Conservation (phyloP, 2,888 invertebrate genomes). For the Tyria jacobaeae region DNA sequence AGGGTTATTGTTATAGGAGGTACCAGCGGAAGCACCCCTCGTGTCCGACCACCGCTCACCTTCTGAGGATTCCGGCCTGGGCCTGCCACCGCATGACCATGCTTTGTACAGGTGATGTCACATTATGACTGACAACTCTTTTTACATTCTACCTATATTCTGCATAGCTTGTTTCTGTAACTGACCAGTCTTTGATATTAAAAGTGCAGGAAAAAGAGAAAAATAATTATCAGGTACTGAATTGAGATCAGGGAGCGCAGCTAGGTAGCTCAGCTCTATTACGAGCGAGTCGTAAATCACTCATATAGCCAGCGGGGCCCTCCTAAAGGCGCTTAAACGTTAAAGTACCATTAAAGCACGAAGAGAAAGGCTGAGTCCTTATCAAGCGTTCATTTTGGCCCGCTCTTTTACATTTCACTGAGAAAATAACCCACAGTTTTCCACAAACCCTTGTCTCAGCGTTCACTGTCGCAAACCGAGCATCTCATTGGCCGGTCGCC, state of each 20-base stretch:
- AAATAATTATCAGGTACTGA: slow-evolving; percentile 12
- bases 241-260: slow-evolving; percentile 32
- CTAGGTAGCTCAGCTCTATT: slow-evolving; percentile 50
- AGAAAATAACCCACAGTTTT: slow-evolving; percentile 71
- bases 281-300: slow-evolving; percentile 69
- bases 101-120: slow-evolving; percentile 87
- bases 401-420: slow-evolving; percentile 75
- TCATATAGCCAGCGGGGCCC: slow-evolving; percentile 59
- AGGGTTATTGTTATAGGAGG: slow-evolving; percentile 87
- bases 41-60: slow-evolving; percentile 93
- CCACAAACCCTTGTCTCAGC: slow-evolving; percentile 64
- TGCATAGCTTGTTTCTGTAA: slow-evolving; percentile 22
- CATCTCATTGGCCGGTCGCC: slow-evolving; percentile 78
- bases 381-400: slow-evolving; percentile 73
- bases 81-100: slow-evolving; percentile 92
- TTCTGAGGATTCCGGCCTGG: slow-evolving; percentile 97
- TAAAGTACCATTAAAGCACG: slow-evolving; percentile 71
- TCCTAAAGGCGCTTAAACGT: slow-evolving; percentile 68
- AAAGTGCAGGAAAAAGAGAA: slow-evolving; percentile 1
- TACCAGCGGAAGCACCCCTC: slow-evolving; percentile 85
- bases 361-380: slow-evolving; percentile 75
- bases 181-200: slow-evolving; percentile 6
- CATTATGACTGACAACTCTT: slow-evolving; percentile 56
- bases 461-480: slow-evolving; percentile 60
- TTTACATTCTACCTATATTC: slow-evolving; percentile 32